These are phyloP conservation scores for Otolemur crassicaudatus DNA, from an alignment of 2,797 vertebrate species.

Conservation along the genomic window DNA sequence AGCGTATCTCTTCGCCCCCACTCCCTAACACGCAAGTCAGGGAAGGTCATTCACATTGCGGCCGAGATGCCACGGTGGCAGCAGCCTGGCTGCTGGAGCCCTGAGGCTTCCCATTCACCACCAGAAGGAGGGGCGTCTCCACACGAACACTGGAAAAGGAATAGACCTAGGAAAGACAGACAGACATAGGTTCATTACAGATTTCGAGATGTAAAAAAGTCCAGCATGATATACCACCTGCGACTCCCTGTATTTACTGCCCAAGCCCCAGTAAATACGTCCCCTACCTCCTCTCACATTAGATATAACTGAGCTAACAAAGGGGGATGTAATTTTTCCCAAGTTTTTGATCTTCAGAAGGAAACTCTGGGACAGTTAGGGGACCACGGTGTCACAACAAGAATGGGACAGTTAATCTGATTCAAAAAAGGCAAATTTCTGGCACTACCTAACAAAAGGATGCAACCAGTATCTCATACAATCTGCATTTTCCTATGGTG, in stretches of 20 bases:
- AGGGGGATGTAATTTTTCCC: background rate
- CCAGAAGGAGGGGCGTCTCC: conserved; percentile 93
- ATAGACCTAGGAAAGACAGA: conserved; percentile 87
- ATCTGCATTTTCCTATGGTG: background rate
- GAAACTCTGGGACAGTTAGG: background rate
- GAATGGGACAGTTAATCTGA: background rate
- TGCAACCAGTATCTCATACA: background rate
- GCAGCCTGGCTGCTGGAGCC: conserved; percentile 92
- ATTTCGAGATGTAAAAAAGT: background rate
- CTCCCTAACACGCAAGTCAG: background rate
- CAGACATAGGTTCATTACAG: background rate
- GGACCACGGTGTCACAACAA: background rate
- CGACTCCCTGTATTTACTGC: background rate
- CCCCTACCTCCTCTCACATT: background rate
- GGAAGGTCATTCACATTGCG: conserved; percentile 90
- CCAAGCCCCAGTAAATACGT: background rate
- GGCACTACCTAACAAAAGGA: background rate
- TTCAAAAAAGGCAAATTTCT: background rate
- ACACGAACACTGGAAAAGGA: conserved; percentile 94
- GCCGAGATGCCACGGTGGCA: conserved; percentile 91
- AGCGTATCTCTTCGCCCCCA: background rate
- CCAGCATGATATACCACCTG: background rate
- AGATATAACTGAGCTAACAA: background rate
- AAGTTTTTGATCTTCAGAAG: conserved; percentile 13
- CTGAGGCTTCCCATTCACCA: conserved; percentile 94